Percentiles rank a stretch among this genome's conserved stretches.
These are phyloP conservation scores for Leucosticte australis DNA, from an alignment of 2,113 vertebrate species.

Conservation along the genomic window DNA sequence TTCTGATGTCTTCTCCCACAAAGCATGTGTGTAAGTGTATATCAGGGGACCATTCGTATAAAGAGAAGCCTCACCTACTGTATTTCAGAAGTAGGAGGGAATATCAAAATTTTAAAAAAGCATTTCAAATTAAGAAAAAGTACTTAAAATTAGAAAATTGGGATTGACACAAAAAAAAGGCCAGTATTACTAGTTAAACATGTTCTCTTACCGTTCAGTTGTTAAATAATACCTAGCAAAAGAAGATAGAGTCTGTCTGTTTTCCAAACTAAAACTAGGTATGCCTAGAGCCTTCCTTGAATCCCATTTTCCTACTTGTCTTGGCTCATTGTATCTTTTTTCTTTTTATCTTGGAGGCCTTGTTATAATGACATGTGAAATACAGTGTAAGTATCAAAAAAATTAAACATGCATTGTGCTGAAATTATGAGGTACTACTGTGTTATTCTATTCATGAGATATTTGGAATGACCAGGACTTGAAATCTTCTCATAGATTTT, in stretches of 20 bases:
- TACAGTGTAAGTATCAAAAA: neutral
- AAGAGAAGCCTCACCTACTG: neutral
- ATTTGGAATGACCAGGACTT: neutral
- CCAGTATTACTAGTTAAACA: neutral
- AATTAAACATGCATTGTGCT: neutral
- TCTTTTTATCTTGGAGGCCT: neutral
- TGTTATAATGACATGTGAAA: neutral
- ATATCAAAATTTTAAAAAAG: neutral
- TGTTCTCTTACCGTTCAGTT: neutral
- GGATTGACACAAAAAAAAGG: neutral
- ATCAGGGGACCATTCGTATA: neutral
- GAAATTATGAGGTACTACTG: neutral
- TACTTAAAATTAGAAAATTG: neutral
- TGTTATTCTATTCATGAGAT: neutral
- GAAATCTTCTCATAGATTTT: neutral
- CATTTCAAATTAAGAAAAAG: neutral
- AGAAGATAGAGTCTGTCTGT: neutral
- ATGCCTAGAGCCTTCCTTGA: neutral
- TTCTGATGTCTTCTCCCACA: neutral
- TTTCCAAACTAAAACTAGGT: neutral
- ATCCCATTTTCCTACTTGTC: neutral
- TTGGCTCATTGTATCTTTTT: neutral
- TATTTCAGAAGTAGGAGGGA: neutral
- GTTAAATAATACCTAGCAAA: neutral
- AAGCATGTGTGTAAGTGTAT: accelerated